phyloP scores from a whole-genome alignment of 2,888 invertebrate species.

The Tridacna crocea region DNA sequence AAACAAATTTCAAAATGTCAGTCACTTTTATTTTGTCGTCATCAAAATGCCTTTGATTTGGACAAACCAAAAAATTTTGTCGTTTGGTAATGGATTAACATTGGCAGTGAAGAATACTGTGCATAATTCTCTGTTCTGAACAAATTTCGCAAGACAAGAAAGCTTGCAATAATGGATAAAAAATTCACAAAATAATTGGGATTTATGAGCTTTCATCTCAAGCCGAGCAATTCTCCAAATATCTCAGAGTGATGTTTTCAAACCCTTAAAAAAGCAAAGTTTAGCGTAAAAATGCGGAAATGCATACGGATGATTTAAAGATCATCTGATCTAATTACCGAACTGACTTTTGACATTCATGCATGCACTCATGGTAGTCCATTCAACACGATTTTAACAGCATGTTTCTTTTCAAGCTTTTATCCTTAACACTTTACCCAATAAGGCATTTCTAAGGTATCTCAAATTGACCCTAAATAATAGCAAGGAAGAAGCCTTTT shows the following conservation, averaged over 20 bases:
- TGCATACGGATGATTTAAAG: conserved; percentile 1
- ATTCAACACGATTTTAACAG: no score
- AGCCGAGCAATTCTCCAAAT: conserved; percentile 8
- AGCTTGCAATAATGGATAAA: conserved; percentile 3
- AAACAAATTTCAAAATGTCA: no score
- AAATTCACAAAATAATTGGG: conserved; percentile 1
- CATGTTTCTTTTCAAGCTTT: no score
- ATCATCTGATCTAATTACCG: conserved; percentile 1
- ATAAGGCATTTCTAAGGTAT: no score
- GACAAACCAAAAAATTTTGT: no score
- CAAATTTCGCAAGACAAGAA: background rate
- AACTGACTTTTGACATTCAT: background rate
- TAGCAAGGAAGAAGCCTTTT: no score
- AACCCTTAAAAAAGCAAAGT: background rate
- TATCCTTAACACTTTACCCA: no score
- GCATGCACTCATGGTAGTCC: no score
- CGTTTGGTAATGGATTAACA: background rate
- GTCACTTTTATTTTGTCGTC: no score
- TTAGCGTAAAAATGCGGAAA: conserved; percentile 7
- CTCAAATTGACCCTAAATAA: no score
- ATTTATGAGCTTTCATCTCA: conserved; percentile 2
- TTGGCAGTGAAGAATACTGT: background rate
- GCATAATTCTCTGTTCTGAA: background rate
- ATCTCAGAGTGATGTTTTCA: background rate
- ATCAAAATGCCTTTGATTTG: no score